Conservation (phyloP, 37 sponge, comb jelly and placozoan species). For the Ianthella basta region DNA sequence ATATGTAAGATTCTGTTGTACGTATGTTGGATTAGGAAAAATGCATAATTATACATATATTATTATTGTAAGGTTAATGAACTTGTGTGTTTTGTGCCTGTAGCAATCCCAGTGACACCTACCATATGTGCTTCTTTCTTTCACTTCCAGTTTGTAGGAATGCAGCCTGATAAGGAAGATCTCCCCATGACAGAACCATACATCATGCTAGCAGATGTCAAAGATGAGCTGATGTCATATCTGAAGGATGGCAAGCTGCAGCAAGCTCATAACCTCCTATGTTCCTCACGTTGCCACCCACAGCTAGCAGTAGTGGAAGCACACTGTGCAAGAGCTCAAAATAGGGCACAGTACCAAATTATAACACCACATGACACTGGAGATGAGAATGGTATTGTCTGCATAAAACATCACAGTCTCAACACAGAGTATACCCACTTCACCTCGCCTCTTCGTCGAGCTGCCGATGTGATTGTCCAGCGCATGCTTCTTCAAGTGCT, state of each 20-base stretch:
- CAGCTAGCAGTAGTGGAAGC: conserved; percentile 47
- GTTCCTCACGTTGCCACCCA: conserved; percentile 35
- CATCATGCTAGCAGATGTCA: neutral
- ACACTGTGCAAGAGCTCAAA: neutral
- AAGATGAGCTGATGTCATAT: neutral
- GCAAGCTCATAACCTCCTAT: conserved; percentile 20
- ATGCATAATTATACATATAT: too few relatives aligned
- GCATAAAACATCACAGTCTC: conserved; percentile 43
- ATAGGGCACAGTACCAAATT: conserved; percentile 33
- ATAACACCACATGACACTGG: neutral
- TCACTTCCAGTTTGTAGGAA: too few relatives aligned
- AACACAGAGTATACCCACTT: conserved; percentile 60
- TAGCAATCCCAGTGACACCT: too few relatives aligned
- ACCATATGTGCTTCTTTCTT: too few relatives aligned
- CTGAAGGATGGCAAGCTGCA: neutral
- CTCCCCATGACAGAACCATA: neutral
- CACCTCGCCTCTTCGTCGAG: conserved; percentile 68
- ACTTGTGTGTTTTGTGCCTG: too few relatives aligned
- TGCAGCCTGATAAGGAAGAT: too few relatives aligned
- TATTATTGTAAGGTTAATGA: too few relatives aligned
- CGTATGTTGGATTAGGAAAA: too few relatives aligned
- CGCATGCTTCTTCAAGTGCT: conserved; percentile 20
- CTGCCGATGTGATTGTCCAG: conserved; percentile 62
- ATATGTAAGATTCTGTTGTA: too few relatives aligned
- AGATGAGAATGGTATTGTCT: neutral